Evolutionary conservation across 2,888 invertebrate genomes (phyloP).

Genomic region (Eugnorisma glareosa): DNA sequence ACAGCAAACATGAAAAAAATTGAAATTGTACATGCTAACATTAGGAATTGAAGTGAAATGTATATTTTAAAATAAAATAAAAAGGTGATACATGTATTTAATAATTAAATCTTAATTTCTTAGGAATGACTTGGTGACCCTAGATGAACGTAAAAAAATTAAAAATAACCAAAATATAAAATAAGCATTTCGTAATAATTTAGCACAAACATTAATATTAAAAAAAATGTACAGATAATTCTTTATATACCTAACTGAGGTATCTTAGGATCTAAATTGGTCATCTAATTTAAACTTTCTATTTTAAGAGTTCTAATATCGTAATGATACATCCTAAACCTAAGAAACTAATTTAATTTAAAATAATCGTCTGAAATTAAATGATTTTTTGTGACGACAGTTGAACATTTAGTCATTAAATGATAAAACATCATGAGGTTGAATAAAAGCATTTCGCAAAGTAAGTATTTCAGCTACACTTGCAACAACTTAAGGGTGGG

Average conservation of each 20-base stretch:
- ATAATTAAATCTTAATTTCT: constrained; percentile 59
- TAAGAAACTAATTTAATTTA: not conserved
- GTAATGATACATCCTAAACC: not conserved
- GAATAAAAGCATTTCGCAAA: not conserved
- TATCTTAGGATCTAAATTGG: not conserved
- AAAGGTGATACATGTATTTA: constrained; percentile 65
- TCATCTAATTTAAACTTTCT: constrained; percentile 9
- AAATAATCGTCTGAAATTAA: not conserved
- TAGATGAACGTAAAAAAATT: constrained; percentile 32
- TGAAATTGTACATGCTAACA: constrained; percentile 23
- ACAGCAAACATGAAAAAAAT: not conserved
- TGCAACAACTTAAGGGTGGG: constrained; percentile 2
- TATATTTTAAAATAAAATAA: constrained; percentile 62
- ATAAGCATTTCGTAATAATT: constrained; percentile 41
- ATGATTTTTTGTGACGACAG: not conserved
- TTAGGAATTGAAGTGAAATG: constrained; percentile 50
- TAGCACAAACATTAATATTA: constrained; percentile 50
- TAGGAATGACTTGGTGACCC: constrained; percentile 52
- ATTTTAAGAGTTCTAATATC: constrained; percentile 7
- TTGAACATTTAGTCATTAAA: not conserved
- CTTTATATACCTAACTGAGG: not conserved
- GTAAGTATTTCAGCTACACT: constrained; percentile 18
- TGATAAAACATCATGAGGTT: not conserved
- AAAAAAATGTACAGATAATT: constrained; percentile 39
- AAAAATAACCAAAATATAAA: constrained; percentile 26